These are phyloP conservation scores for Heloderma charlesbogerti DNA, from an alignment of 2,113 vertebrate genomes.

Conservation along the genomic window DNA sequence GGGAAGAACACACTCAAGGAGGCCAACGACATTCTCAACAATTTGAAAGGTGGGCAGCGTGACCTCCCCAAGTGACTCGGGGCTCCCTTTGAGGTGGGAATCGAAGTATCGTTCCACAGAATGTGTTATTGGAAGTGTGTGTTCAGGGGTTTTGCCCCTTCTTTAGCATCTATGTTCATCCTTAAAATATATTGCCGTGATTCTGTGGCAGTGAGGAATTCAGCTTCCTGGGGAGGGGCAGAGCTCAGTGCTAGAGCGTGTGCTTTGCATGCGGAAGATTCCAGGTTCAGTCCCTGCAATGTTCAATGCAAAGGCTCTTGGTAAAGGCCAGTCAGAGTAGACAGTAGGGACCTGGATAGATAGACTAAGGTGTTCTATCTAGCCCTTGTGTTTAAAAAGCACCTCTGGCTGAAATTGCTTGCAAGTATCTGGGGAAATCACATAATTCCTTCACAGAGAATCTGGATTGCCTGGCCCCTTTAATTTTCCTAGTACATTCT, in stretches of 20 bases:
- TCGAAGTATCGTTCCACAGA: neutral
- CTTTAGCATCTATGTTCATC: too few species aligned
- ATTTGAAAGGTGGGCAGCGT: conserved; percentile 85
- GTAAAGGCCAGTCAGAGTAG: neutral
- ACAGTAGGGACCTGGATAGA: neutral
- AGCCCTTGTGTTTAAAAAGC: neutral
- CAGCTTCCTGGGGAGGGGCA: neutral
- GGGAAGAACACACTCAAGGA: conserved; percentile 89
- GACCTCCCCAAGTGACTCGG: neutral
- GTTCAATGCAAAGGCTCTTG: neutral
- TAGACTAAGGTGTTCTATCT: neutral
- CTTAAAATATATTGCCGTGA: too few species aligned
- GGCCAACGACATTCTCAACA: conserved; percentile 90
- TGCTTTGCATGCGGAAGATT: neutral
- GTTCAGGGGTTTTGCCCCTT: too few species aligned
- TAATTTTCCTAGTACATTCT: neutral
- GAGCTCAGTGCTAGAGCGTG: neutral
- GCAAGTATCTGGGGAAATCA: neutral
- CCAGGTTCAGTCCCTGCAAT: neutral
- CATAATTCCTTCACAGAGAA: neutral
- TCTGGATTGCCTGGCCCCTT: neutral
- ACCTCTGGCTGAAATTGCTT: neutral
- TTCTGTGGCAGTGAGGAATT: neutral
- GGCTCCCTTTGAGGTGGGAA: neutral
- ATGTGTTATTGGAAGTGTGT: neutral